phyloP scores from a whole-genome alignment of 2,113 vertebrate genomes.

The Charadrius vociferus region DNA sequence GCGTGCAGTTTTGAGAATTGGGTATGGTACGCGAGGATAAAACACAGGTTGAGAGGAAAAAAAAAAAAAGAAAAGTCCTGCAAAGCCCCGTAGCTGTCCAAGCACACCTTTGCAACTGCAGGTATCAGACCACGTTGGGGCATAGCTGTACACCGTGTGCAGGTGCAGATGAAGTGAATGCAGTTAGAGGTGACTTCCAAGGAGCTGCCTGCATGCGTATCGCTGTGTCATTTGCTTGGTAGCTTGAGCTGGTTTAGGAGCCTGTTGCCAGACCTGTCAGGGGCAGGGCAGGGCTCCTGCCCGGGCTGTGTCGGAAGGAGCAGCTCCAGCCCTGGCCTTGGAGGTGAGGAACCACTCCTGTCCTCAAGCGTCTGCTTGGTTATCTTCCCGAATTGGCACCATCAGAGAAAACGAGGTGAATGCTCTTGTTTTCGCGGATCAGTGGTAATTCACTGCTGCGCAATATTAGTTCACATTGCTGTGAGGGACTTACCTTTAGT shows the following conservation, averaged over 20 bases:
- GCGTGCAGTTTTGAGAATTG: background rate
- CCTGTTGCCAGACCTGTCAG: background rate
- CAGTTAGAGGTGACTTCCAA: background rate
- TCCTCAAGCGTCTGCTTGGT: too few species aligned
- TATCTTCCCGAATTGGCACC: background rate
- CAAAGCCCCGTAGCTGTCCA: background rate
- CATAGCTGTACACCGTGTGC: accelerated
- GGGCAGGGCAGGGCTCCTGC: background rate
- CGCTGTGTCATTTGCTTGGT: accelerated
- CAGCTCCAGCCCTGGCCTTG: background rate
- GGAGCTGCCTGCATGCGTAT: background rate
- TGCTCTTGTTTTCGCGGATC: background rate
- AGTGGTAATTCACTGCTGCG: too few species aligned
- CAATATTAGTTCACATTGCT: accelerated
- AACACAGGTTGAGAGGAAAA: background rate
- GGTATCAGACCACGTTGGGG: accelerated
- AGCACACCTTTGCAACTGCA: too few species aligned
- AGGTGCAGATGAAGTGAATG: background rate
- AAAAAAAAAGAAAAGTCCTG: background rate
- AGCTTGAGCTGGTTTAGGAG: background rate
- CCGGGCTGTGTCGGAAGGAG: background rate
- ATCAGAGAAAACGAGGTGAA: background rate
- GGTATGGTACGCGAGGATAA: background rate
- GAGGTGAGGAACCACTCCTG: too few species aligned
- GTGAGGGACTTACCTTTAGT: too few species aligned